phyloP scores from a whole-genome alignment of 2,888 invertebrate species.

The Drosophila peninsularis region DNA sequence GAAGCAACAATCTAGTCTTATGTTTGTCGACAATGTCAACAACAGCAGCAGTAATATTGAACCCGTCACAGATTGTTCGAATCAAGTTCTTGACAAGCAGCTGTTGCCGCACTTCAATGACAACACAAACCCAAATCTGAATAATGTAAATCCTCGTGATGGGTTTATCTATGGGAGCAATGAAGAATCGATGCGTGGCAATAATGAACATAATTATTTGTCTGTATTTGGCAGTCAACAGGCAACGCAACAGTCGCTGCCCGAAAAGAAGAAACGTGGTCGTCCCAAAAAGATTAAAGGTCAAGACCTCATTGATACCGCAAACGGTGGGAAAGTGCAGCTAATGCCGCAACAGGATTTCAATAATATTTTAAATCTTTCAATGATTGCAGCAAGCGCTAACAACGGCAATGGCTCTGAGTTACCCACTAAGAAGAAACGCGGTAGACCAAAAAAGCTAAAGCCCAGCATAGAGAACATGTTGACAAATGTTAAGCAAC shows the following conservation, averaged over 20 bases:
- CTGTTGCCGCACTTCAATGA: slow-evolving; percentile 27
- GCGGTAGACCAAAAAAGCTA: slow-evolving; percentile 95
- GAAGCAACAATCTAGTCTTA: slow-evolving; percentile 28
- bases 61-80: slow-evolving; percentile 21
- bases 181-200: slow-evolving; percentile 38
- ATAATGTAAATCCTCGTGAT: slow-evolving; percentile 22
- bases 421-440: slow-evolving; percentile 93
- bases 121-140: slow-evolving; percentile 5
- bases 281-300: slow-evolving; percentile 90
- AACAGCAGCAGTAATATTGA: slow-evolving; percentile 10
- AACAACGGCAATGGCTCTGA: slow-evolving; percentile 53
- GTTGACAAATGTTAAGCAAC: slow-evolving; percentile 18
- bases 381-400: slow-evolving; percentile 57
- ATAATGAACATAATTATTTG: slow-evolving; percentile 47
- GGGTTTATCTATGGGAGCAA: slow-evolving; percentile 31
- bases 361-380: slow-evolving; percentile 79
- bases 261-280: slow-evolving; percentile 94
- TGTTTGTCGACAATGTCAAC: slow-evolving; percentile 35
- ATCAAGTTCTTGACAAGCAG: slow-evolving; percentile 43
- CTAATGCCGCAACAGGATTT: slow-evolving; percentile 85
- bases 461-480: slow-evolving; percentile 85
- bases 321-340: slow-evolving; percentile 85
- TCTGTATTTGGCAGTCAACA: slow-evolving; percentile 46
- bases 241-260: slow-evolving; percentile 75
- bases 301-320: slow-evolving; percentile 86